Base-by-base conservation (phyloP, 2,113 vertebrate species). In the Hydrochoerus hydrochaeris region DNA sequence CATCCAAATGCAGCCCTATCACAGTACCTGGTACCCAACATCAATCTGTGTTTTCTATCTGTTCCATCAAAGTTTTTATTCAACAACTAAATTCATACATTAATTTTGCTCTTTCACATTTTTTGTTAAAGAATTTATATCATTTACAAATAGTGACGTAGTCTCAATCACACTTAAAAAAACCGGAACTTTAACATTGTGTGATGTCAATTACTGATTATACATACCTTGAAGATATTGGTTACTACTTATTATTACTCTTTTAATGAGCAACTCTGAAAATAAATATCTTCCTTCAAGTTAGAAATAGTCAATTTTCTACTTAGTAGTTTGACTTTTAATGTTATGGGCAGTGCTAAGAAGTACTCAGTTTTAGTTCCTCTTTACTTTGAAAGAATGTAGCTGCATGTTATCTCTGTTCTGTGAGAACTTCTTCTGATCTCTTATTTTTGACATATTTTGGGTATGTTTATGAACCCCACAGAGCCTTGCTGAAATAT, bases 361-460 rank as follows among this genome's bases (percentile, higher is more conserved):
- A 46, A 89, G 20, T 54, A 38, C 60, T 44, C 4, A 26, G 60
- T 24, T 85, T 81, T 58, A 65, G 38, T 73, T 65, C 14, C 65
- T 57, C 11, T 71, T 73, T 77, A 41, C 5, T 41, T 84, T 57
- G 54, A 67, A 85, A 57, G 24, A 35, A 0, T 71, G 20, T 80
- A 57, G 2, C 52, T 89, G 35, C 26, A 63, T 81, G 26, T 65
- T n/a, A 83, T 38, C n/a, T 96, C 28, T 81, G 17, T 88, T 77
- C 38, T 94, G 60, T 91, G 52, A 88, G 88, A 84, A 78, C 8
- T 54, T 93, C 60, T n/a, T 95, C 91, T 57, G 54, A 62, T 14
- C 19, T 49, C 46, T 82, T 58, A 57, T 28, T 69, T 90, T 60
- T 44, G 19, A 85, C 63, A 19, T 65, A 46, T 7, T 85, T 62